Base-by-base conservation (phyloP, 1,140 invertebrate species). In the Batillaria attramentaria region DNA sequence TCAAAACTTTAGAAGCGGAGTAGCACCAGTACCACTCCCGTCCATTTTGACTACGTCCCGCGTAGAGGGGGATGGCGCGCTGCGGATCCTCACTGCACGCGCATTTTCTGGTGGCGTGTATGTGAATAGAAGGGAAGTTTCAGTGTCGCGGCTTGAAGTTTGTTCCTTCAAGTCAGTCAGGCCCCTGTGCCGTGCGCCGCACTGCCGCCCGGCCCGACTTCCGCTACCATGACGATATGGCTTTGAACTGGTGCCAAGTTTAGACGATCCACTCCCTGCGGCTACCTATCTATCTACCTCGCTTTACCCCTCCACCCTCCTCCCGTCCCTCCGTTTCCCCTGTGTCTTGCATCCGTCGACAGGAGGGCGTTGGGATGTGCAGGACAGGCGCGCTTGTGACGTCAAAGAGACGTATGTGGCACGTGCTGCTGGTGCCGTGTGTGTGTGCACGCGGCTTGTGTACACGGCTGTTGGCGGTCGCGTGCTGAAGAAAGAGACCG, bases 221-320 rank as follows among this genome's bases (percentile, higher is more conserved):
- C 68, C 18, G 68, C 42, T 70, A 28, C 68, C 68, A 46, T 70
- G 68, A 70, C 68, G 68, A 70, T n/a, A n/a, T 70, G 68, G 35
- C 41, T 46, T 70, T 46, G 41, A 42, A 42, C 39, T 4, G 10
- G 68, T 70, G 68, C 68, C 68, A 70, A 70, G 68, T 43, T 70
- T n/a, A 70, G 41, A 70, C 68, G n/a, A 24, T 41, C 37, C 39
- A 28, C 42, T 13, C 66, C 68, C 28, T 46, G 41, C 42, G 66
- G 66, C 68, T 70, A 70, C 68, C 68, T 70, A 70, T 31, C 68
- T 70, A 70, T 70, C 68, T 70, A 70, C 68, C 68, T 46, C 68
- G 33, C 39, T 65, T n/a, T n/a, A 31, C n/a, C 31, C 46, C 62
- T 8, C 62, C 31, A 4, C 62, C 62, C 1, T 35, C 62, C 3